A percentile compares a stretch with the other conserved stretches of the same genome.
These are phyloP conservation scores for Cyprinodon variegatus DNA, from an alignment of 2,113 vertebrate genomes.

Conservation along the genomic window DNA sequence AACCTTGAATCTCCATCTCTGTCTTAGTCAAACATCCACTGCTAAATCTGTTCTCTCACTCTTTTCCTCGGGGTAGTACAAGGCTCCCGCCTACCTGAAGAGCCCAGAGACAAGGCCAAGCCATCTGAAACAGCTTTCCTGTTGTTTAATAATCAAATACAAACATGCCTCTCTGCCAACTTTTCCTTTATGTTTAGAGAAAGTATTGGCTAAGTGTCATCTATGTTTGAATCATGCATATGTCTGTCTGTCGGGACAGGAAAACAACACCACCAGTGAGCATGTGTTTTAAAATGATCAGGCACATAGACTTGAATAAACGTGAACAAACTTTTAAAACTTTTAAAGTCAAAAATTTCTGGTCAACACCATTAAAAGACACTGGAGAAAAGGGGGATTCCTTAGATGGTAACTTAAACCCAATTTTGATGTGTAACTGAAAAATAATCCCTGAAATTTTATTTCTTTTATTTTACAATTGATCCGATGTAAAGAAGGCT, in stretches of 20 bases:
- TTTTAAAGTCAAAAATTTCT: neutral
- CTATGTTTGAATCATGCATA: neutral
- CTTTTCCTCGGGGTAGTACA: conserved; percentile 4
- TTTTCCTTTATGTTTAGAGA: neutral
- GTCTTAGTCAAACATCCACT: neutral
- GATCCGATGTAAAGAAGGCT: too few species aligned
- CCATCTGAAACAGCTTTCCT: neutral
- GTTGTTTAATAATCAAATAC: neutral
- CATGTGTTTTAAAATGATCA: neutral
- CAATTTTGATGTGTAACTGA: too few species aligned
- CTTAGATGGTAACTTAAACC: neutral
- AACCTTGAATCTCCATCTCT: neutral
- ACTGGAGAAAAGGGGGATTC: neutral
- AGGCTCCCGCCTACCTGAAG: conserved; percentile 30
- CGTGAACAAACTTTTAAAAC: too few species aligned
- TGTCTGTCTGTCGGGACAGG: neutral
- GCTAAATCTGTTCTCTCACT: neutral
- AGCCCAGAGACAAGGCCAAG: conserved; percentile 11
- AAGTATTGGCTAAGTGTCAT: neutral
- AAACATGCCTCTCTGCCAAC: neutral
- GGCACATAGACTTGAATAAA: neutral
- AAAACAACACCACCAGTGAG: neutral
- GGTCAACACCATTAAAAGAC: neutral
- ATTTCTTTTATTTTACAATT: too few species aligned
- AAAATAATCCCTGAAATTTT: too few species aligned